Conservation (phyloP, 1,140 invertebrate genomes). For the Drosophila repleta region DNA sequence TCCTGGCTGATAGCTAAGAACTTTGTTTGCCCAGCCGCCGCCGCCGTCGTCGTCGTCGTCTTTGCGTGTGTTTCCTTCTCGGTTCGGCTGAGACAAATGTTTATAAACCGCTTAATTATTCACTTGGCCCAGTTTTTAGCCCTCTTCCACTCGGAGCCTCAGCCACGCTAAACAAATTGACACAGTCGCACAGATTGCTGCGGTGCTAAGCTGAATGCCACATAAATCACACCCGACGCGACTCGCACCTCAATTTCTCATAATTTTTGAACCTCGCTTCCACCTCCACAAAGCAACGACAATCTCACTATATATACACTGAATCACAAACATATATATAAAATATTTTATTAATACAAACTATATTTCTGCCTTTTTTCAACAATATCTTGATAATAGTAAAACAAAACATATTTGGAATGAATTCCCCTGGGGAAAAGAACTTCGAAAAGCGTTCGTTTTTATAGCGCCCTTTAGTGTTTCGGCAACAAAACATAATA, state of each 20-base stretch:
- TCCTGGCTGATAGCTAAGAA: conserved; percentile 23
- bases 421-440: too few relatives aligned
- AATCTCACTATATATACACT: too few relatives aligned
- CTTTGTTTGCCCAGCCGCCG: conserved; percentile 41
- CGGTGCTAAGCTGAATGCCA: conserved; percentile 70
- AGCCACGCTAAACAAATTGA: conserved; percentile 74
- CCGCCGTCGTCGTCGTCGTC: background rate
- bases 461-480: too few relatives aligned
- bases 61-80: conserved; percentile 3
- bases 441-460: too few relatives aligned
- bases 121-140: conserved; percentile 73
- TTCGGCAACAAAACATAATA: too few relatives aligned
- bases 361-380: too few relatives aligned
- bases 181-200: conserved; percentile 75
- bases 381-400: too few relatives aligned
- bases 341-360: too few relatives aligned
- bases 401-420: too few relatives aligned
- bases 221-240: conserved; percentile 66
- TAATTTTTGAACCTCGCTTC: conserved; percentile 18
- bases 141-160: conserved; percentile 23
- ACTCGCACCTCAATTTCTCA: conserved; percentile 15
- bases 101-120: conserved; percentile 82
- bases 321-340: too few relatives aligned
- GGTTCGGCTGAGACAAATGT: conserved; percentile 73
- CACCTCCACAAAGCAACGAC: background rate